Conservation (phyloP, 1,140 invertebrate species). For the Papilio machaon region DNA sequence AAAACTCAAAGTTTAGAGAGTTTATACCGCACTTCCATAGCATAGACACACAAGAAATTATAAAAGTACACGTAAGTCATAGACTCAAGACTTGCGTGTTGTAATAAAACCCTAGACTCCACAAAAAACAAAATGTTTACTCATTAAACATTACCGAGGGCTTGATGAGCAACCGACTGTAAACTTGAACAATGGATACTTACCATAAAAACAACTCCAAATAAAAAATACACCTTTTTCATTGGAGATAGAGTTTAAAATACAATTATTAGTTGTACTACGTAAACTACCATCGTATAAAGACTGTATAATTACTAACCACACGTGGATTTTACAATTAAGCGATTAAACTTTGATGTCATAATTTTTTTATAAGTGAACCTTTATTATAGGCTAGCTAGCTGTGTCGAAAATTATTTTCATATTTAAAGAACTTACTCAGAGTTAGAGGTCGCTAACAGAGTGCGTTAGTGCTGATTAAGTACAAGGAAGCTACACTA, state of each 20-base stretch:
- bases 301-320: neutral
- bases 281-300: neutral
- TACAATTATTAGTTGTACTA: neutral
- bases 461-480: too few relatives aligned
- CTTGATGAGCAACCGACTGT: slow-evolving; percentile 19
- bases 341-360: slow-evolving; percentile 16
- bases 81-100: neutral
- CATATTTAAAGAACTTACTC: too few relatives aligned
- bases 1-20: neutral
- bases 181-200: slow-evolving; percentile 21
- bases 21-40: neutral
- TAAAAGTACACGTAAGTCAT: neutral
- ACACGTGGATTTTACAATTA: slow-evolving; percentile 20
- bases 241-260: neutral
- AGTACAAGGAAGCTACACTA: too few relatives aligned
- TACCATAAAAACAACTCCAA: neutral
- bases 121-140: slow-evolving; percentile 10
- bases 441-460: too few relatives aligned
- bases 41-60: neutral
- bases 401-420: neutral
- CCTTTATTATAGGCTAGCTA: neutral
- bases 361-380: slow-evolving; percentile 7
- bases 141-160: slow-evolving; percentile 15
- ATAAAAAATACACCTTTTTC: neutral
- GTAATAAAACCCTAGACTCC: neutral